Evolutionary conservation across 2,797 vertebrate species (phyloP), one percentile per base, ranked within the genome.

Genomic region (Thaleichthys pacificus): DNA sequence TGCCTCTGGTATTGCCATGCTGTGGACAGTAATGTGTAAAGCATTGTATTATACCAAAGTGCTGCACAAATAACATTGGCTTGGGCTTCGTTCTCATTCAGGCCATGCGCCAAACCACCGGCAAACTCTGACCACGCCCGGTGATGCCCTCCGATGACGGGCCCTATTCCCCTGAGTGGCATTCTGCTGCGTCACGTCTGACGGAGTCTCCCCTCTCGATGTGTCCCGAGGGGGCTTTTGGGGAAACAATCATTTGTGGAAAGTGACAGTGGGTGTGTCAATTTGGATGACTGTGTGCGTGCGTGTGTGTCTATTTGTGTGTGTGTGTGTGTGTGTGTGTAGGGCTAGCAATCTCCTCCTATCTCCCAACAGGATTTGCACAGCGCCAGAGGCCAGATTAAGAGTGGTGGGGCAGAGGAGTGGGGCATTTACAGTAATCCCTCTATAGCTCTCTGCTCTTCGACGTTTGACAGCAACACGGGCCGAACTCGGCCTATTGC

Each of bases 381-480:
- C 73, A 82, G 73, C 69, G 80, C 56, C 73, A 66, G 26, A 8
- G 47, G 38, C 60, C 15, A 67, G 79, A 84, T 86, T 85, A 82
- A 85, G 82, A 80, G 74, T 60, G 5, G 66, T 14, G 24, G 11
- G 68, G 61, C 82, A 70, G 51, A 68, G 30, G 61, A 72, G 62
- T 62, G 58, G 32, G 70, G 76, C 79, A 78, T 84, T 80, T 71
- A 73, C 61, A 57, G 64, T 77, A 85, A 86, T 79, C 72, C 79
- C 72, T 28, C 66, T 47, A 64, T 71, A 80, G 79, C 62, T 42
- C n/a, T 42, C 71, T 54, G 51, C 17, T 54, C 17, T 19, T 54
- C 19, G 0, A 54, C 19, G 5, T 42, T 42, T 5, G 15, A 54
- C 14, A 14, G 21, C 21, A 15, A 47, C 22, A 7, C 22, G n/a